These are phyloP conservation scores for Drosophila virilis DNA, from an alignment of 1,140 invertebrate species.

Conservation along the genomic window DNA sequence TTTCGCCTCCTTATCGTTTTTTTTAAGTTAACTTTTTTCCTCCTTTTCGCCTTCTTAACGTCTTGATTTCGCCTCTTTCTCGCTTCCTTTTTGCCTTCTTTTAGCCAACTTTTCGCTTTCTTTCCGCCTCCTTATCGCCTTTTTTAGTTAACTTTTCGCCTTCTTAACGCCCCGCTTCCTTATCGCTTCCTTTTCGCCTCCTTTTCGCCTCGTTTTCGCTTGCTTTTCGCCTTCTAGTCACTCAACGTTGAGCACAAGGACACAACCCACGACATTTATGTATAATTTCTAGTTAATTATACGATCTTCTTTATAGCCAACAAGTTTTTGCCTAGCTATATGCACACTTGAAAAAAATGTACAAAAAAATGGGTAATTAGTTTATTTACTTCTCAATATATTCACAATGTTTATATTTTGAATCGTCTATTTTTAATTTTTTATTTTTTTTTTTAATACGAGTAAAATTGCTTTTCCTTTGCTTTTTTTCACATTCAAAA, in stretches of 20 bases:
- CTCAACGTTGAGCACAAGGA: constrained; percentile 23
- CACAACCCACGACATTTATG: constrained; percentile 25
- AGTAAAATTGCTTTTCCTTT: constrained; percentile 28
- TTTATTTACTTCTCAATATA: not conserved
- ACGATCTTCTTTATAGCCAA: constrained; percentile 14
- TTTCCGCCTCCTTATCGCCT: not conserved
- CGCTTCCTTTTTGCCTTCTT: not conserved
- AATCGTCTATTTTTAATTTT: constrained; percentile 3
- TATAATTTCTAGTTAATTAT: constrained; percentile 5
- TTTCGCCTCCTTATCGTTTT: not conserved
- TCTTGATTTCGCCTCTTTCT: not conserved
- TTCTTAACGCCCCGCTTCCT: too few relatives aligned
- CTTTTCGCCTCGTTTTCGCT: constrained; percentile 2
- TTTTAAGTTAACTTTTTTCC: not conserved
- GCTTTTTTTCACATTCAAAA: constrained; percentile 27
- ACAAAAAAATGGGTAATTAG: constrained; percentile 13
- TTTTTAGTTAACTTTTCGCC: too few relatives aligned
- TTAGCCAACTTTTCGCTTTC: not conserved
- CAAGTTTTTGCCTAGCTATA: constrained; percentile 10
- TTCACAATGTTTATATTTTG: constrained; percentile 26
- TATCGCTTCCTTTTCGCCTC: not conserved
- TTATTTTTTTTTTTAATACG: constrained; percentile 1
- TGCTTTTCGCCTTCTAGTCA: not conserved
- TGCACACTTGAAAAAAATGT: constrained; percentile 34
- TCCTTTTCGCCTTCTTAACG: constrained; percentile 1